Evolutionary conservation across 2,888 invertebrate species (phyloP).

Genomic region (Diabrotica balteata): DNA sequence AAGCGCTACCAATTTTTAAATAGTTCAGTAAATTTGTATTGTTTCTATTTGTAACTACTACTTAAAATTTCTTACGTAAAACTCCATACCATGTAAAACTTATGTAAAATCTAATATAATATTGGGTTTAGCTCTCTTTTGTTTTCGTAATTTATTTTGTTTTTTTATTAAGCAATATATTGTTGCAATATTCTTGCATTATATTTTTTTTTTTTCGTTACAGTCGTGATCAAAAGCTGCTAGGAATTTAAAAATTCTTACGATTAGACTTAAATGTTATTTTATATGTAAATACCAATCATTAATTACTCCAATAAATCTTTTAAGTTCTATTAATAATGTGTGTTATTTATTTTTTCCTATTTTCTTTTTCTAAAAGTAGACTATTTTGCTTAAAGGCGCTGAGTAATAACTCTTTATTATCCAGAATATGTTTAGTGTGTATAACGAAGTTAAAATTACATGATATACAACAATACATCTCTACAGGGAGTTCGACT

Average conservation of each 20-base stretch:
- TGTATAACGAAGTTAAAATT: too few species aligned
- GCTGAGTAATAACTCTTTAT: too few species aligned
- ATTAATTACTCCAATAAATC: conserved; percentile 51
- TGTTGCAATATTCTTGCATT: conserved; percentile 11
- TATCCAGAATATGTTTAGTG: too few species aligned
- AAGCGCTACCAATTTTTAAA: conserved; percentile 29
- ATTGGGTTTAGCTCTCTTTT: conserved; percentile 37
- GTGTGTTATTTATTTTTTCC: conserved; percentile 7
- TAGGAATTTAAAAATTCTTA: conserved; percentile 39
- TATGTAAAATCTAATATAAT: conserved; percentile 31
- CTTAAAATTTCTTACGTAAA: conserved; percentile 17
- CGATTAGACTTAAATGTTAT: conserved; percentile 49
- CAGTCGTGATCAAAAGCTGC: conserved; percentile 10
- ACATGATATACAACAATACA: too few species aligned
- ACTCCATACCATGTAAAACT: conserved; percentile 8
- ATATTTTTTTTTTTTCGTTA: conserved; percentile 9
- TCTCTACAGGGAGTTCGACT: too few species aligned
- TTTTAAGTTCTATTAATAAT: conserved; percentile 49
- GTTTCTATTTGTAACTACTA: conserved; percentile 36
- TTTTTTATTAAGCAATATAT: conserved; percentile 15
- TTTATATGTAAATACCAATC: conserved; percentile 51
- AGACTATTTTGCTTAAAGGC: too few species aligned
- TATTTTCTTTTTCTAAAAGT: too few species aligned
- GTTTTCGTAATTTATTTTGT: conserved; percentile 19
- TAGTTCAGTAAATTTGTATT: conserved; percentile 33